A percentile compares a stretch with the other conserved stretches of the same genome.
Conservation (phyloP, 1,140 invertebrate species). For the Ruditapes philippinarum region DNA sequence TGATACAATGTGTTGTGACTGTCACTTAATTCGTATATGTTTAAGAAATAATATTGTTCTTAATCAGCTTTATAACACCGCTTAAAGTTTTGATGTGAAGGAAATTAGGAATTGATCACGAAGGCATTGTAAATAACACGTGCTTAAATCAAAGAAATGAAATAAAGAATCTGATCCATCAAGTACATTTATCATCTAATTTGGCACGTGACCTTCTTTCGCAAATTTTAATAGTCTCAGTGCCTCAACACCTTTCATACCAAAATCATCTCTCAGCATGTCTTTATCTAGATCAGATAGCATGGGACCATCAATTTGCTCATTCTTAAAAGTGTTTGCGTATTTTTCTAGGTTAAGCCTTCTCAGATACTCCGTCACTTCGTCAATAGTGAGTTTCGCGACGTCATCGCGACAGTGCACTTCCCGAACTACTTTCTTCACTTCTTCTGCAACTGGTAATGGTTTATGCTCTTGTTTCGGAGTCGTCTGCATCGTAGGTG, state of each 20-base stretch:
- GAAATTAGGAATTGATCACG: too few species aligned
- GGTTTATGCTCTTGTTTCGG: neutral
- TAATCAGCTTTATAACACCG: too few species aligned
- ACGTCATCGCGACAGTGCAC: neutral
- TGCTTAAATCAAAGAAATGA: too few species aligned
- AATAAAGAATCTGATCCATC: too few species aligned
- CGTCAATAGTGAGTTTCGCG: slow-evolving; percentile 42
- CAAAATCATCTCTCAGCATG: slow-evolving; percentile 44
- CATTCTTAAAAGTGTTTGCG: neutral
- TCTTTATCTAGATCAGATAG: slow-evolving; percentile 35
- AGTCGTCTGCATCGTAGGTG: neutral
- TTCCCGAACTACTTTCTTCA: neutral
- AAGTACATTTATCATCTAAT: too few species aligned
- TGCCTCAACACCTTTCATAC: slow-evolving; percentile 32
- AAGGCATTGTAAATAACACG: too few species aligned
- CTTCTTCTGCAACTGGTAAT: neutral
- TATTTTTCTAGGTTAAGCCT: slow-evolving; percentile 42
- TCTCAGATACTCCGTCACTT: slow-evolving; percentile 20
- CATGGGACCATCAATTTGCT: slow-evolving; percentile 52
- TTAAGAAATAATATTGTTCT: too few species aligned
- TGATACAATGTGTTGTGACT: too few species aligned
- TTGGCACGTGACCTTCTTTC: slow-evolving; percentile 52
- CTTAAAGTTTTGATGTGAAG: too few species aligned
- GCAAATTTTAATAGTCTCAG: slow-evolving; percentile 53
- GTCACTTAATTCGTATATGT: too few species aligned